These are phyloP conservation scores for Eueremaeus valkanovi DNA, from an alignment of 2,888 invertebrate genomes.

Conservation along the genomic window DNA sequence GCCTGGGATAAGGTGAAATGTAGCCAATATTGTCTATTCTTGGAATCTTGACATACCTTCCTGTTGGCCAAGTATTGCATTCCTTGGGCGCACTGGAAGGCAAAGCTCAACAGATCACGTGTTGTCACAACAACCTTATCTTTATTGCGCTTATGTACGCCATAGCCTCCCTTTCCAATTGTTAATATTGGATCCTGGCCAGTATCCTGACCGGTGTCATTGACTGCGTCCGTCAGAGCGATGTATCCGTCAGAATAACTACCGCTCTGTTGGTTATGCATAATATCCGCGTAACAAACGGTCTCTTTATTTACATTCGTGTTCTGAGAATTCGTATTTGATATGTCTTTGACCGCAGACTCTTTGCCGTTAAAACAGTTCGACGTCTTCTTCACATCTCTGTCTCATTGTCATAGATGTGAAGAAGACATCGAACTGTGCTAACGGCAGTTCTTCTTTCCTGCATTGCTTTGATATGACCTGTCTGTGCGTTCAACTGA, in stretches of 20 bases:
- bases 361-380: conserved; percentile 18
- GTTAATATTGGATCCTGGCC: conserved; percentile 30
- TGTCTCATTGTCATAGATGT: conserved; percentile 63
- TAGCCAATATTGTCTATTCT: conserved; percentile 16
- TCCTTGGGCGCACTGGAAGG: conserved; percentile 87
- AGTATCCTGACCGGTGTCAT: background rate
- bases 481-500: conserved; percentile 59
- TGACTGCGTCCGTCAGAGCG: background rate
- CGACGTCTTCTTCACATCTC: background rate
- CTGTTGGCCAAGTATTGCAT: conserved; percentile 90
- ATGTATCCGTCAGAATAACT: conserved; percentile 26
- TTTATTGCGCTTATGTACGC: conserved; percentile 19
- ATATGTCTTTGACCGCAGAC: background rate
- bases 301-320: background rate
- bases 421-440: no score
- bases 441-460: no score
- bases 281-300: conserved; percentile 24
- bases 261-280: conserved; percentile 21
- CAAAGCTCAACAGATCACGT: conserved; percentile 79
- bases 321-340: background rate
- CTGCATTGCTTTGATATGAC: conserved; percentile 56
- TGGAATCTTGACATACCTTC: conserved; percentile 61
- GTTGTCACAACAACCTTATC: conserved; percentile 57
- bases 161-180: conserved; percentile 18
- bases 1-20: no score